Evolutionary conservation across 2,888 invertebrate species (phyloP), one percentile per base, ranked within the genome.

Genomic region (Agapostemon virescens): DNA sequence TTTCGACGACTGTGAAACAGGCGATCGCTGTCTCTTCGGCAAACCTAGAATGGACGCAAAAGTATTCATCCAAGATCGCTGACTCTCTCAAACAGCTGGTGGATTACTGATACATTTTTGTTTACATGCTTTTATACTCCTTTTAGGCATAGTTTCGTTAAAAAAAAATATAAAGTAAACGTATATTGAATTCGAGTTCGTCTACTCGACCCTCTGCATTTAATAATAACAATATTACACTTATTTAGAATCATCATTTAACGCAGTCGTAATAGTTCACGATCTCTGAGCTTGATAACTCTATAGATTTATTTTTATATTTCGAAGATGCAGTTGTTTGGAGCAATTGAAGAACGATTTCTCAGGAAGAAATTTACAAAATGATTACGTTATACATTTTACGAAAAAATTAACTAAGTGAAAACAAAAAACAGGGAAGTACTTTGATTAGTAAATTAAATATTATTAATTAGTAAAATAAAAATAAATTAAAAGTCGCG

Each of bases 21-120:
- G 86, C 87, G 26, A 61, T 88, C 13, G 26, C 55, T 23, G 61
- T 76, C 40, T 84, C 88, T 0, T 61, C 71, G 33, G 75, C 77
- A 17, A 88, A 86, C 23, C 61, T 89, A 17, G 63, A 70, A 9
- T 90, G 90, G 91, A 85, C 89, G 17, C 36, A 80, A 30, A 81
- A 66, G 49, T 85, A 86, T 68, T 73, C 79, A 0, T 58, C 86
- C 17, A 61, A 30, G 5, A 88, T 89, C 17, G 82, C 79, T 7
- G 68, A 38, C 9, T 40, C 63, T 49, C 68, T 52, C 0, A 15
- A 15, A 11, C 63, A 40, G 17, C 4, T 7, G 13, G 33, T 5
- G 61, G 17, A n/a, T 30, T 6, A 23, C 2, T 45, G 36, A 49
- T 3, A 6, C 5, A 45, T 20, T 45, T 45, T 5, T 45, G 20